These are phyloP conservation scores for Celastrina argiolus DNA, from an alignment of 2,888 invertebrate species.

Conservation along the genomic window DNA sequence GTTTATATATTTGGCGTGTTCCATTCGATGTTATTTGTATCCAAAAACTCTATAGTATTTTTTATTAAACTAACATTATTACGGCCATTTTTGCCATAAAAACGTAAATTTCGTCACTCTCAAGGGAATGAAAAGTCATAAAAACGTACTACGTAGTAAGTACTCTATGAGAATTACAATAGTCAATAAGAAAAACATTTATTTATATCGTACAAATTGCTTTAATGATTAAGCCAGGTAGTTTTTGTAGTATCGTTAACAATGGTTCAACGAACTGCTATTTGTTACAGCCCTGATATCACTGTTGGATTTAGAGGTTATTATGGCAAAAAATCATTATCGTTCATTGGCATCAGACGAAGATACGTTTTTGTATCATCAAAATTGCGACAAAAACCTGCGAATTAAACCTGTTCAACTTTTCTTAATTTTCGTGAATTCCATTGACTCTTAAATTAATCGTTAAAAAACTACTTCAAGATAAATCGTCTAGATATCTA, in stretches of 20 bases:
- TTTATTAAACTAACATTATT: no score
- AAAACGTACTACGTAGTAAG: no score
- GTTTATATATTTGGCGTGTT: no score
- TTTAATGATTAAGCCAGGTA: slow-evolving; percentile 14
- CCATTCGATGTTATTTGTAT: no score
- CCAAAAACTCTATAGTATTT: no score
- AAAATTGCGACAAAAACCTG: neutral
- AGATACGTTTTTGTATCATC: neutral
- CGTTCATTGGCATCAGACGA: neutral
- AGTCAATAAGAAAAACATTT: neutral
- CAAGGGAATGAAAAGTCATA: no score
- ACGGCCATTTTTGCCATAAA: no score
- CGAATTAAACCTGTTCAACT: neutral
- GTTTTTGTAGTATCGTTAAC: slow-evolving; percentile 8
- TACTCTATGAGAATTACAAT: neutral
- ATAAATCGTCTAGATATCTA: no score
- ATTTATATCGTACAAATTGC: slow-evolving; percentile 14
- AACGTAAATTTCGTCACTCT: no score
- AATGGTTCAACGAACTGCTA: neutral
- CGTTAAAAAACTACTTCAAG: neutral
- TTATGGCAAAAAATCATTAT: slow-evolving; percentile 18
- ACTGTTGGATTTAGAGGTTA: slow-evolving; percentile 9
- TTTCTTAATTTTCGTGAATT: neutral
- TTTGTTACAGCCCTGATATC: slow-evolving; percentile 8
- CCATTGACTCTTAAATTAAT: neutral